Evolutionary conservation across 2,113 vertebrate genomes (phyloP).

Genomic region (Myrmecobius fasciatus): DNA sequence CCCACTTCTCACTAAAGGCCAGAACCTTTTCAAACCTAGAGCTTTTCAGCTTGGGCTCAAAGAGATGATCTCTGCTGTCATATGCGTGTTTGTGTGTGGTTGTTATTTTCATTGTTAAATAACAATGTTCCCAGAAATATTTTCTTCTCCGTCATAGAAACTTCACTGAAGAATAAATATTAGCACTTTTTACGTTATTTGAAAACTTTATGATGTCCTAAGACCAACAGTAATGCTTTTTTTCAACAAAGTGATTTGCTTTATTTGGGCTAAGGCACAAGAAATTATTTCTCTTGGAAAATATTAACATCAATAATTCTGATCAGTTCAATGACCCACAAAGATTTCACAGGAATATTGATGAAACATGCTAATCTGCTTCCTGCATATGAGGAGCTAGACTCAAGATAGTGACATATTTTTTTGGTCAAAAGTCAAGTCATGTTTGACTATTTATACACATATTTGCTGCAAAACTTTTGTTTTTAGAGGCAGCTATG

Average conservation of each 20-base stretch:
- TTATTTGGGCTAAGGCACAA: not conserved
- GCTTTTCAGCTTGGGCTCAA: not conserved
- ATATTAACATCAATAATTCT: not conserved
- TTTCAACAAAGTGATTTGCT: not conserved
- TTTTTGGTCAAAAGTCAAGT: not conserved
- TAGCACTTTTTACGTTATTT: not conserved
- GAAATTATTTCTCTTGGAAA: not conserved
- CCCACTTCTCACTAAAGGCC: not conserved
- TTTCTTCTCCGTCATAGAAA: not conserved
- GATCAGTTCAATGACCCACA: not conserved
- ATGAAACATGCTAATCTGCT: not conserved
- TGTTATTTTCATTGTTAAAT: not conserved
- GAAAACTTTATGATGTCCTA: not conserved
- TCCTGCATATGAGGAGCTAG: not conserved
- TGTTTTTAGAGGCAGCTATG: not conserved
- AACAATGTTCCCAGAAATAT: not conserved
- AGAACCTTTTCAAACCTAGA: not conserved
- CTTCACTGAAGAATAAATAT: not conserved
- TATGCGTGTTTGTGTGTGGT: no score
- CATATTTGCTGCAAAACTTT: not conserved
- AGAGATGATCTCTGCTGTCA: not conserved
- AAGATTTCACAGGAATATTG: not conserved
- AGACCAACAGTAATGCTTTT: not conserved
- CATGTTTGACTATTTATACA: not conserved
- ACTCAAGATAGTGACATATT: not conserved